Evolutionary conservation across 2,113 vertebrate species (phyloP).

Genomic region (Eublepharis macularius): DNA sequence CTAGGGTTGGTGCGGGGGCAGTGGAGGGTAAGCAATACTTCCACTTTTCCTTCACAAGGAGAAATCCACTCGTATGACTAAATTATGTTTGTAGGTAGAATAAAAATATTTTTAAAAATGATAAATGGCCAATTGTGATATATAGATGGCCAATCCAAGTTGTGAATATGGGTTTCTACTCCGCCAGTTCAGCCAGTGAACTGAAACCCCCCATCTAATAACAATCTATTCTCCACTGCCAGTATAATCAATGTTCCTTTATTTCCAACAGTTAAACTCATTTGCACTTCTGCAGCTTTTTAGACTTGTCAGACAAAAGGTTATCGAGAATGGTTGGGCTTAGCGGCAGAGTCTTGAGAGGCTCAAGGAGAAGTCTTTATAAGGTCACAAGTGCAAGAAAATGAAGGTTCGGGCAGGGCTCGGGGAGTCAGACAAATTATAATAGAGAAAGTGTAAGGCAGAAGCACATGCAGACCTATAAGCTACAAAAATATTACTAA

Average conservation of each 20-base stretch:
- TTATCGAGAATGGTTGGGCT: slow-evolving; percentile 1
- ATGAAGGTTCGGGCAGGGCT: background rate
- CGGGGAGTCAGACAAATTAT: background rate
- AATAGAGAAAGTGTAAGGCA: background rate
- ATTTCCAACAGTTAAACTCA: slow-evolving; percentile 13
- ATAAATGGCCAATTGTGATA: background rate
- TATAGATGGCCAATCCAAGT: background rate
- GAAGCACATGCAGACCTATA: background rate
- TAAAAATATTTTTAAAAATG: background rate
- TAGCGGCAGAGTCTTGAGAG: background rate
- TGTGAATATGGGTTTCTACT: background rate
- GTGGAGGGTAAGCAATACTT: background rate
- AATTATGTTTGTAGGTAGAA: background rate
- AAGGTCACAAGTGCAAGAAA: background rate
- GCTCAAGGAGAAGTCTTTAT: slow-evolving; percentile 1
- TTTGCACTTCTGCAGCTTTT: slow-evolving; percentile 10
- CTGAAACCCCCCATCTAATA: background rate
- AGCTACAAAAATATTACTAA: background rate
- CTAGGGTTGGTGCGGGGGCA: background rate
- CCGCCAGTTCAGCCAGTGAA: background rate
- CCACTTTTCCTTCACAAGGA: slow-evolving; percentile 5
- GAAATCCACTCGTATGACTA: background rate
- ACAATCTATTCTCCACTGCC: background rate
- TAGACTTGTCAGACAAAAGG: background rate
- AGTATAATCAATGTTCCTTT: background rate